phyloP scores from a whole-genome alignment of 2,113 vertebrate species.

The Chitala chitala region DNA sequence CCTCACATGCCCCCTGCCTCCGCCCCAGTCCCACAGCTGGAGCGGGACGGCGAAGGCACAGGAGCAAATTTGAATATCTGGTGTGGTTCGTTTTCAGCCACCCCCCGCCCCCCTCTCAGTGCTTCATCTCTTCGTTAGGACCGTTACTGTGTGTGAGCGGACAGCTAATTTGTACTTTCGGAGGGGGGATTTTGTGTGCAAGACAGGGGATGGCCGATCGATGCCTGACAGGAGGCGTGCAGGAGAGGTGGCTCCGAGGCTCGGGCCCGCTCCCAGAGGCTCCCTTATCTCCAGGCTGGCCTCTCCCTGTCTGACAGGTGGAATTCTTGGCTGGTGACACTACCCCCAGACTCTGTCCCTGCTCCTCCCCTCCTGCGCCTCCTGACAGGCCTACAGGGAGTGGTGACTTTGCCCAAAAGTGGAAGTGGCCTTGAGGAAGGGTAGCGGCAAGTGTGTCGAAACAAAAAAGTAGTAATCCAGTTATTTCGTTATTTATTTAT shows the following conservation, averaged over 20 bases:
- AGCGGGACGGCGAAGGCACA: slow-evolving; percentile 21
- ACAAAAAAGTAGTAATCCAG: not conserved
- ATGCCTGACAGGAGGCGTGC: slow-evolving; percentile 52
- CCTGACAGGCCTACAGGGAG: slow-evolving; percentile 38
- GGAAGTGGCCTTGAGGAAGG: slow-evolving; percentile 50
- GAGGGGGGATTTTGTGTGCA: slow-evolving; percentile 23
- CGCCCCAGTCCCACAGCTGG: slow-evolving; percentile 45
- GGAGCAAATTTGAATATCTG: slow-evolving; percentile 11
- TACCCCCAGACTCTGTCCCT: slow-evolving; percentile 20
- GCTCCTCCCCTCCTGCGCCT: slow-evolving; percentile 16
- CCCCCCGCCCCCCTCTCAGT: not conserved
- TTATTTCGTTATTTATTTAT: too few species aligned
- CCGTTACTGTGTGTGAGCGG: slow-evolving; percentile 2
- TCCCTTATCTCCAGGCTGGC: slow-evolving; percentile 45
- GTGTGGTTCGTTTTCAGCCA: not conserved
- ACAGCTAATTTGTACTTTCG: slow-evolving; percentile 35
- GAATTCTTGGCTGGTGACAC: slow-evolving; percentile 36
- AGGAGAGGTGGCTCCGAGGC: slow-evolving; percentile 40
- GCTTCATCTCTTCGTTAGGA: slow-evolving; percentile 6
- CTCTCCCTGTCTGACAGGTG: slow-evolving; percentile 52
- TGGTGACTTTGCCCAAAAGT: slow-evolving; percentile 36
- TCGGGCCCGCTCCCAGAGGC: slow-evolving; percentile 55
- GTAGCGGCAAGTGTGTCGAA: slow-evolving; percentile 28
- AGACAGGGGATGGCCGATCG: slow-evolving; percentile 42
- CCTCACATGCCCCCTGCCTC: slow-evolving; percentile 53